phyloP scores from a whole-genome alignment of 2,797 vertebrate species.

The Cuculus canorus region DNA sequence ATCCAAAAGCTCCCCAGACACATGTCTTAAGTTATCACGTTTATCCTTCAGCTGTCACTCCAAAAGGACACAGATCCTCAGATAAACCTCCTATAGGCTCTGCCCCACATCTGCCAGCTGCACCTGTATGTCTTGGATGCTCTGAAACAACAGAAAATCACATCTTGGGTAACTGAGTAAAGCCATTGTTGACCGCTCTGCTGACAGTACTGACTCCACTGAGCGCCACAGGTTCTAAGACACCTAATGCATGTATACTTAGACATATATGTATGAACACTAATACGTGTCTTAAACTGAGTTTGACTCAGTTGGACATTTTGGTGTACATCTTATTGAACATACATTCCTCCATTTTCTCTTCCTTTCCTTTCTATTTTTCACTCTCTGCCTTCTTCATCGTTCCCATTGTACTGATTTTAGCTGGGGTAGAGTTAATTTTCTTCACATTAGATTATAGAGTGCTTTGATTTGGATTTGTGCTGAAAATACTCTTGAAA shows the following conservation, averaged over 20 bases:
- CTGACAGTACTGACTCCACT: too few species aligned
- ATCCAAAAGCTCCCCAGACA: neutral
- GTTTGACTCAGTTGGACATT: neutral
- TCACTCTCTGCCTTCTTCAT: neutral
- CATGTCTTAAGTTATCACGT: neutral
- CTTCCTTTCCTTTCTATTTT: neutral
- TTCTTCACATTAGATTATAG: neutral
- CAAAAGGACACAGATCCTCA: neutral
- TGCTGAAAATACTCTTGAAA: neutral
- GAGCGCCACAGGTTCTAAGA: neutral
- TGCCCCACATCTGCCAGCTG: neutral
- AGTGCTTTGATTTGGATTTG: neutral
- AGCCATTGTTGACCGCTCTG: neutral
- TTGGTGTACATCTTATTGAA: neutral
- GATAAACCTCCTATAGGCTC: neutral
- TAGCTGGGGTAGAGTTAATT: neutral
- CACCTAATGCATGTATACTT: neutral
- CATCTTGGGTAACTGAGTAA: neutral
- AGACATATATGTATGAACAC: neutral
- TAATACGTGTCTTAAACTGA: neutral
- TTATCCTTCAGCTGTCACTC: neutral
- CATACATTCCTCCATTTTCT: neutral
- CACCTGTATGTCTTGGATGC: neutral
- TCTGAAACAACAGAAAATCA: neutral
- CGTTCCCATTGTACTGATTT: neutral